Conservation (phyloP, 2,797 vertebrate genomes). For the Garrulus glandarius region DNA sequence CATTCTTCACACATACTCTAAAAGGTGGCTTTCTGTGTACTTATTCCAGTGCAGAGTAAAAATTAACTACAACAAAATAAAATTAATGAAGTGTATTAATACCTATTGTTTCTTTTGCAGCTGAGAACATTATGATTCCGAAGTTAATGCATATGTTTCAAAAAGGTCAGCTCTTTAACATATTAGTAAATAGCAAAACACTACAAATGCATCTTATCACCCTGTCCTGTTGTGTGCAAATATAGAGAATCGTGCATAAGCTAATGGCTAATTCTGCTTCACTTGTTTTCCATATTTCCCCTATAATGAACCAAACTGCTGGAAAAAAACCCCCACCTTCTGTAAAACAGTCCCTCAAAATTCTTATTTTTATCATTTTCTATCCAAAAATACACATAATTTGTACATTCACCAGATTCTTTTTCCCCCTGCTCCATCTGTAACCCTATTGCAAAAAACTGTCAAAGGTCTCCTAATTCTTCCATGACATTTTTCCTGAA, state of each 20-base stretch:
- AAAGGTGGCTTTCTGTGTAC: neutral
- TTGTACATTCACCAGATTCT: neutral
- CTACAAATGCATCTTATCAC: neutral
- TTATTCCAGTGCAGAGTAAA: neutral
- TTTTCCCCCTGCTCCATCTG: neutral
- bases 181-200: neutral
- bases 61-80: neutral
- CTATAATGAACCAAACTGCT: neutral
- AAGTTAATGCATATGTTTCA: neutral
- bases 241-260: neutral
- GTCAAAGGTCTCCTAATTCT: neutral
- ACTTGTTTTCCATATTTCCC: neutral
- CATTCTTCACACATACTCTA: neutral
- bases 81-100: neutral
- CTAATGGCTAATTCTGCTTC: neutral
- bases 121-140: neutral
- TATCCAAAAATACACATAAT: neutral
- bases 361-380: neutral
- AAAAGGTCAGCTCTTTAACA: neutral
- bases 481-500: neutral
- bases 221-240: neutral
- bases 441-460: neutral
- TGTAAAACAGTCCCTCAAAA: neutral
- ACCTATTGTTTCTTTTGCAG: neutral
- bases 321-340: accelerated